These are phyloP conservation scores for Virgularia gustaviana DNA, from an alignment of 92 coral and sea anemone genomes.

Conservation along the genomic window DNA sequence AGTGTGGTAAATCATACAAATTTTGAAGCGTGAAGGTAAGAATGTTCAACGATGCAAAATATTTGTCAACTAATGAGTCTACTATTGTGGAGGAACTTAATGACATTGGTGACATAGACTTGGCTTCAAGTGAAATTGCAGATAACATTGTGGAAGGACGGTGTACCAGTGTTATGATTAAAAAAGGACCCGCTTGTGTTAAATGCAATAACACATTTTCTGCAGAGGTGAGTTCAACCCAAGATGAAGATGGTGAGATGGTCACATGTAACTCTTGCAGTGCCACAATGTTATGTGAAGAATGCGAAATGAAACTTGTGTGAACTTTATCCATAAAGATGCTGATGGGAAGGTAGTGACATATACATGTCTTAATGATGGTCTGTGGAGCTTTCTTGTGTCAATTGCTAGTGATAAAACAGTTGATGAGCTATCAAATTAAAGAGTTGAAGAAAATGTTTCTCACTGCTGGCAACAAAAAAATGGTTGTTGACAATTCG, in stretches of 20 bases:
- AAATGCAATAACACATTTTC: slow-evolving; percentile 5
- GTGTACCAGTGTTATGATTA: not conserved
- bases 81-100: not conserved
- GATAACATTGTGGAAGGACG: slow-evolving; percentile 21
- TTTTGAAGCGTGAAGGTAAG: slow-evolving; percentile 18
- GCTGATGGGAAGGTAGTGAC: slow-evolving; percentile 24
- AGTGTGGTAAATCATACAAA: slow-evolving; percentile 28
- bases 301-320: slow-evolving; percentile 20
- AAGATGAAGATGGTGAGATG: slow-evolving; percentile 10
- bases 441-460: slow-evolving; percentile 31
- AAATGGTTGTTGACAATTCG: slow-evolving; percentile 40
- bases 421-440: slow-evolving; percentile 15
- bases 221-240: not conserved
- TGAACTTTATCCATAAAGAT: slow-evolving; percentile 17
- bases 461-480: slow-evolving; percentile 36
- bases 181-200: not conserved
- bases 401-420: slow-evolving; percentile 11
- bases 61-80: slow-evolving; percentile 14
- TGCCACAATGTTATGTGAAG: slow-evolving; percentile 17
- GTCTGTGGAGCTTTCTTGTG: slow-evolving; percentile 27
- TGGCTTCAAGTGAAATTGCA: slow-evolving; percentile 2
- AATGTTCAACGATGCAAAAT: slow-evolving; percentile 27
- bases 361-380: slow-evolving; percentile 22
- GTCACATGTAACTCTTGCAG: slow-evolving; percentile 13
- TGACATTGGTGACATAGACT: slow-evolving; percentile 11